phyloP scores from a whole-genome alignment of 2,888 invertebrate genomes.

The Salticus scenicus region DNA sequence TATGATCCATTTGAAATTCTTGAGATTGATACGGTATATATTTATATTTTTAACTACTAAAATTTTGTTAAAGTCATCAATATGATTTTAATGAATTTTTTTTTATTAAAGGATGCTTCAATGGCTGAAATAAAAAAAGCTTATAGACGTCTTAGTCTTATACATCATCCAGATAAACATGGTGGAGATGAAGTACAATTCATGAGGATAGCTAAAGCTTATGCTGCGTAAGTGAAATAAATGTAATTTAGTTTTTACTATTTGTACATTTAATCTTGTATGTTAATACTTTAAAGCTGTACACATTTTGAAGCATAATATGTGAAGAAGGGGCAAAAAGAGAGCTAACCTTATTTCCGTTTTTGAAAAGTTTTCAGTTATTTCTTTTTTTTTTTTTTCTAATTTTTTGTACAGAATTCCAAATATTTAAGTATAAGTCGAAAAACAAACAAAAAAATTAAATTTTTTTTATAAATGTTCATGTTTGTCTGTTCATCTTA shows the following conservation, averaged over 20 bases:
- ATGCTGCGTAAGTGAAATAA: conserved; percentile 78
- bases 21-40: conserved; percentile 84
- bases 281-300: neutral
- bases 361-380: no score
- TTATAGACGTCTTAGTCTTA: conserved; percentile 93
- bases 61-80: neutral
- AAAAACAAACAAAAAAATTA: no score
- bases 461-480: no score
- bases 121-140: conserved; percentile 94
- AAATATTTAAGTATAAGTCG: no score
- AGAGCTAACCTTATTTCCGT: no score
- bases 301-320: neutral
- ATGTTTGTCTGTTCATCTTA: no score
- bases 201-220: conserved; percentile 96
- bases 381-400: no score
- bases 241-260: neutral
- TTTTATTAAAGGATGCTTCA: conserved; percentile 83
- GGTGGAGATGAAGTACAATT: conserved; percentile 97
- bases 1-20: conserved; percentile 99
- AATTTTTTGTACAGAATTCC: no score
- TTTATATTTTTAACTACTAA: neutral
- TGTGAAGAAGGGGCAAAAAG: no score
- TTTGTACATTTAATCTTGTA: no score
- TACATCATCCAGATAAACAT: conserved; percentile 97
- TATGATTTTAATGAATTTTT: neutral